A percentile compares a stretch with the other conserved stretches of the same genome.
phyloP scores from a whole-genome alignment of 1,140 invertebrate genomes.

The Trichonephila clavata region DNA sequence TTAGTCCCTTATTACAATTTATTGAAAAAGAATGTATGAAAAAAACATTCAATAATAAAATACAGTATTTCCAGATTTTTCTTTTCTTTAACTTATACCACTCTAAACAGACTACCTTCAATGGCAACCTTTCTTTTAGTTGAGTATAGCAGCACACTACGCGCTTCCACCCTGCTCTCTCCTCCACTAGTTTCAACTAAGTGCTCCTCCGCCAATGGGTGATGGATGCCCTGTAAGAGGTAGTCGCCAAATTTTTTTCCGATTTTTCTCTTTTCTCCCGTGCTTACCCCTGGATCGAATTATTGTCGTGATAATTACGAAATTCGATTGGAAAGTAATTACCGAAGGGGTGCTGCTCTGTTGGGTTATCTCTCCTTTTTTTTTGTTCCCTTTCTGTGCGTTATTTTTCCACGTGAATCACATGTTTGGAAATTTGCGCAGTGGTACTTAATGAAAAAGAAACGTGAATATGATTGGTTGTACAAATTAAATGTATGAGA shows the following conservation, averaged over 20 bases:
- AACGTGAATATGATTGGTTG: too few species aligned
- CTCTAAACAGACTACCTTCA: neutral
- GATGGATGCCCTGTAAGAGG: neutral
- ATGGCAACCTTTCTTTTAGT: neutral
- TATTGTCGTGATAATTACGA: slow-evolving; percentile 43
- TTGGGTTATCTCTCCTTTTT: neutral
- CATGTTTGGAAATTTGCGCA: neutral
- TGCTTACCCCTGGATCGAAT: slow-evolving; percentile 22
- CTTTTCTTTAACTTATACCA: neutral
- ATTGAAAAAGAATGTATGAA: too few species aligned
- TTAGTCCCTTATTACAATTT: too few species aligned
- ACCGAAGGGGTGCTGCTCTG: neutral
- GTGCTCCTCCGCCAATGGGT: slow-evolving; percentile 18
- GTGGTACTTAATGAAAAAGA: too few species aligned
- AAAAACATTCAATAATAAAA: neutral
- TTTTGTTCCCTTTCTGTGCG: neutral
- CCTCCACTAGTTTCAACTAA: neutral
- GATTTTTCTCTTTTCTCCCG: neutral
- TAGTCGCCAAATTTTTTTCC: neutral
- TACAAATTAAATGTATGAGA: too few species aligned
- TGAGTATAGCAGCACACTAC: neutral
- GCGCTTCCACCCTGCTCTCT: neutral
- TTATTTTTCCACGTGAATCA: neutral
- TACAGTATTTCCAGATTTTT: neutral
- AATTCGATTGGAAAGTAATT: slow-evolving; percentile 57